Evolutionary conservation across 2,797 vertebrate genomes (phyloP).

Genomic region (Cossypha polioptera): DNA sequence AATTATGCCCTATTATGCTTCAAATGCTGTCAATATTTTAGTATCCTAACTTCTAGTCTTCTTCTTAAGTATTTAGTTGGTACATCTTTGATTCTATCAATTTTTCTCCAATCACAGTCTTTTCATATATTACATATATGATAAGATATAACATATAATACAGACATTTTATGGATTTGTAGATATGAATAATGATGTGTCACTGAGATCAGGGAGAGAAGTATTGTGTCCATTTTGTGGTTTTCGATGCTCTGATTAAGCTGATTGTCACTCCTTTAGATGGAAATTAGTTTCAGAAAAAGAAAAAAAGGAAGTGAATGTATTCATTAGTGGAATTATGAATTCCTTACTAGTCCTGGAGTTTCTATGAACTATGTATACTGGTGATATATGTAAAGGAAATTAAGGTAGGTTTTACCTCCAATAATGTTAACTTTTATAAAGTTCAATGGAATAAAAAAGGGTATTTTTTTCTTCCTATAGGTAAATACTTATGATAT

Average conservation of each 20-base stretch:
- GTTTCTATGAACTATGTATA: neutral
- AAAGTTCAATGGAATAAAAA: neutral
- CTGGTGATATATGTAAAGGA: neutral
- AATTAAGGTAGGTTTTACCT: neutral
- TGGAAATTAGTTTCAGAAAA: neutral
- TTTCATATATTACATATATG: neutral
- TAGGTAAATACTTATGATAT: neutral
- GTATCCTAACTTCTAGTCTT: neutral
- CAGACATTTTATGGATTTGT: neutral
- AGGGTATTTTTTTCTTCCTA: neutral
- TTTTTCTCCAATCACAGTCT: neutral
- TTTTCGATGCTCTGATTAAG: neutral
- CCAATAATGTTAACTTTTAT: neutral
- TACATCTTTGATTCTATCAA: neutral
- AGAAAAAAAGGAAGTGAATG: neutral
- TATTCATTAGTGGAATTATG: neutral
- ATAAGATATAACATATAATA: too few species aligned
- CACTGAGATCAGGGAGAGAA: neutral
- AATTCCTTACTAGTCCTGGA: neutral
- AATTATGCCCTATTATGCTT: neutral
- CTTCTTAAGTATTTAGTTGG: neutral
- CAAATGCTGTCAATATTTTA: neutral
- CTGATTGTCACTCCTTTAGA: neutral
- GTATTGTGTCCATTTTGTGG: neutral
- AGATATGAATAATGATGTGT: neutral